Evolutionary conservation across 2,888 invertebrate species (phyloP).

Genomic region (Callyntrura sp.): DNA sequence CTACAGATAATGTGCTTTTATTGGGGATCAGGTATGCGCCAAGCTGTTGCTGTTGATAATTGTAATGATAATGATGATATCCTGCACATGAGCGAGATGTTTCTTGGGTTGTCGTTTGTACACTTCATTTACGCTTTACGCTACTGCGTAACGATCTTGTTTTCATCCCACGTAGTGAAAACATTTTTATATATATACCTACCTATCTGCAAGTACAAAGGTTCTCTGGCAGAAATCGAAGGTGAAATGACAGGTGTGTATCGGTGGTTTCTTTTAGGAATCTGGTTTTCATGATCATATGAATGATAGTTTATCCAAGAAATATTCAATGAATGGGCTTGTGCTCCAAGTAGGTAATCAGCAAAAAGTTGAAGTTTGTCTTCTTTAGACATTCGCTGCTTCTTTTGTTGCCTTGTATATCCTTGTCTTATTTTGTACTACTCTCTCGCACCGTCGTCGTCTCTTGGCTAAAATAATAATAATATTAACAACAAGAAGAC

Average conservation of each 20-base stretch:
- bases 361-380: background rate
- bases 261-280: conserved; percentile 55
- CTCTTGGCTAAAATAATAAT: background rate
- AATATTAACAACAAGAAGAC: background rate
- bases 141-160: background rate
- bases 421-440: background rate
- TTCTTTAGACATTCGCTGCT: background rate
- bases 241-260: conserved; percentile 79
- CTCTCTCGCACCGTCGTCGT: background rate
- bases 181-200: background rate
- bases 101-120: too few species aligned
- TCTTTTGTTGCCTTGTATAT: background rate
- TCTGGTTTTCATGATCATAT: conserved; percentile 56
- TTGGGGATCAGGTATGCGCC: conserved; percentile 46
- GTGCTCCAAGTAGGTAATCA: conserved; percentile 39
- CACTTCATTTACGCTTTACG: background rate
- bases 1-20: conserved; percentile 24
- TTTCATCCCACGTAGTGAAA: conserved; percentile 23
- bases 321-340: conserved; percentile 67
- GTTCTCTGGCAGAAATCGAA: conserved; percentile 60
- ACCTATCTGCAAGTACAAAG: background rate
- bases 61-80: background rate
- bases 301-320: conserved; percentile 50
- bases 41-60: conserved; percentile 19
- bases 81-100: too few species aligned